These are phyloP conservation scores for Crepidodera aurea DNA, from an alignment of 2,888 invertebrate species.

Conservation along the genomic window DNA sequence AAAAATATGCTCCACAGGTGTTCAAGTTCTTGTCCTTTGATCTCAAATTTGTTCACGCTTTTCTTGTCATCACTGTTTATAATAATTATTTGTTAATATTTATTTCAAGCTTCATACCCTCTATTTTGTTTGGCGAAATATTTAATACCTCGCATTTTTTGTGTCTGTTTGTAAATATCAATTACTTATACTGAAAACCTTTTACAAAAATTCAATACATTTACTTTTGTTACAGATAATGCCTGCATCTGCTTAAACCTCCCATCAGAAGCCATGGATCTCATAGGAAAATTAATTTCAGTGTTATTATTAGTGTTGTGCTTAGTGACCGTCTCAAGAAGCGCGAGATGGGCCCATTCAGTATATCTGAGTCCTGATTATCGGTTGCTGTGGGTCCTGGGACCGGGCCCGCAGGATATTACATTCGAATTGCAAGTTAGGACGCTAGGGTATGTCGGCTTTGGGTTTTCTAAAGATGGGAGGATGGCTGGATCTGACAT, in stretches of 20 bases:
- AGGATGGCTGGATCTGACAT: slow-evolving; percentile 85
- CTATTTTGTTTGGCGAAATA: no score
- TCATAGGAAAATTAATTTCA: slow-evolving; percentile 39
- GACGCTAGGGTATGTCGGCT: slow-evolving; percentile 85
- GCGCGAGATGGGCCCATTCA: slow-evolving; percentile 62
- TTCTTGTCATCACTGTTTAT: no score
- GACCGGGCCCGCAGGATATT: slow-evolving; percentile 75
- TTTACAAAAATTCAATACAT: no score
- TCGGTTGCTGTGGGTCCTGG: slow-evolving; percentile 76
- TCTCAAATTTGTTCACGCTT: no score
- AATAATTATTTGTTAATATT: no score
- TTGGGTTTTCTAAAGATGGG: slow-evolving; percentile 85
- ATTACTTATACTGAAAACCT: no score
- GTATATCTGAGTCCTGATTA: slow-evolving; percentile 66
- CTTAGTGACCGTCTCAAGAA: slow-evolving; percentile 55
- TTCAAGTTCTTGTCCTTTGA: no score
- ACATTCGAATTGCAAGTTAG: slow-evolving; percentile 85
- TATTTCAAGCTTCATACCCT: no score
- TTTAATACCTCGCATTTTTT: no score
- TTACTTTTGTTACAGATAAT: slow-evolving; percentile 49
- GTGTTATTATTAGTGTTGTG: slow-evolving; percentile 48
- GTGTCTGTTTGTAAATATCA: no score
- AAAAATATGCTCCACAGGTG: no score
- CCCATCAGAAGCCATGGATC: slow-evolving; percentile 39
- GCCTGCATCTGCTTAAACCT: slow-evolving; percentile 33